Evolutionary conservation across 2,888 invertebrate species (phyloP).

Genomic region (Gandaritis pyraliata): DNA sequence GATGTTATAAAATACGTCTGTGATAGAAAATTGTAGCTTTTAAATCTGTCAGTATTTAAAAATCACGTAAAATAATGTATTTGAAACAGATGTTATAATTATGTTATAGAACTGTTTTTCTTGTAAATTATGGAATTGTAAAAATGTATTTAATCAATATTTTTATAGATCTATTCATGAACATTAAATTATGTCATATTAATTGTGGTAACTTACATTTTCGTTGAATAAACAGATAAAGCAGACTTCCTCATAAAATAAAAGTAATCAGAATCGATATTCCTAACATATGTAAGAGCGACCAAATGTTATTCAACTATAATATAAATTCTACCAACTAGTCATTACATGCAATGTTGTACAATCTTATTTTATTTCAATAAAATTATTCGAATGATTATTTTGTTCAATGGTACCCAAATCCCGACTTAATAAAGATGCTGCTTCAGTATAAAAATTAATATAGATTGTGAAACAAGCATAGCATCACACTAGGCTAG

Average conservation of each 20-base stretch:
- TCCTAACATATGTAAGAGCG: constrained; percentile 34
- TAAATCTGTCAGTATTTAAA: constrained; percentile 74
- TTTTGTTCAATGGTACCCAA: constrained; percentile 6
- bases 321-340: constrained; percentile 32
- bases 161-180: constrained; percentile 50
- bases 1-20: constrained; percentile 55
- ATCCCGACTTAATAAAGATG: not conserved
- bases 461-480: too few relatives aligned
- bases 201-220: constrained; percentile 14
- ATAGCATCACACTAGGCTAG: too few relatives aligned
- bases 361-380: constrained; percentile 56
- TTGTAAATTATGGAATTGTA: constrained; percentile 54
- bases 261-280: constrained; percentile 44
- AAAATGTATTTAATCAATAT: constrained; percentile 50
- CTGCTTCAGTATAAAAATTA: too few relatives aligned
- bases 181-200: constrained; percentile 29
- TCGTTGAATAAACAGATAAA: constrained; percentile 24
- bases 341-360: constrained; percentile 56
- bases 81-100: constrained; percentile 41
- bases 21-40: constrained; percentile 78
- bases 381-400: constrained; percentile 51
- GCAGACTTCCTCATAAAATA: constrained; percentile 46
- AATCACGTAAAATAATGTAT: constrained; percentile 57
- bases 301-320: constrained; percentile 53
- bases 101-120: constrained; percentile 40